These are phyloP conservation scores for Drosophila sulfurigaster DNA, from an alignment of 1,140 invertebrate species.

Conservation along the genomic window DNA sequence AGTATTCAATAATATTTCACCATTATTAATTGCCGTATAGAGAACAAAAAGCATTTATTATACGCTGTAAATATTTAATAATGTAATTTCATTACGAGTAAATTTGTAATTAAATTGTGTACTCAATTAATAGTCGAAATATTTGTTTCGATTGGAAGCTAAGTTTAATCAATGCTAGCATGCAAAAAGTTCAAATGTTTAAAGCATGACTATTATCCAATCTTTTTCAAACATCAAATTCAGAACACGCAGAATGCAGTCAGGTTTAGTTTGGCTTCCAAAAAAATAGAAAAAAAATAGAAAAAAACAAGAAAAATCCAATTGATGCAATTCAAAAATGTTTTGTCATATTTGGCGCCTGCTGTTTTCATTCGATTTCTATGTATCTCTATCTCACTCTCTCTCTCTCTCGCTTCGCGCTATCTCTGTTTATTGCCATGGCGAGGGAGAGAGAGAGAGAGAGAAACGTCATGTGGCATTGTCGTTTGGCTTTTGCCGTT, in stretches of 20 bases:
- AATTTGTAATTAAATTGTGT: too few species aligned
- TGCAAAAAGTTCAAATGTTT: background rate
- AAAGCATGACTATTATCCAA: background rate
- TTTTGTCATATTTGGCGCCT: conserved; percentile 18
- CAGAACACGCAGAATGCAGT: background rate
- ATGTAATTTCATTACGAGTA: too few species aligned
- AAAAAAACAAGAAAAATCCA: background rate
- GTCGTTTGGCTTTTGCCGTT: conserved; percentile 74
- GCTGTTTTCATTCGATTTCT: background rate
- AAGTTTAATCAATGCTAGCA: background rate
- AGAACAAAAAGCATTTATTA: too few species aligned
- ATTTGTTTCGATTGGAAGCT: background rate
- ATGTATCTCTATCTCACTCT: background rate
- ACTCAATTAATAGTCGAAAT: background rate
- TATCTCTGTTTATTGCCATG: background rate
- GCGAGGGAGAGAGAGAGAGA: too few species aligned
- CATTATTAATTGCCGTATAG: too few species aligned
- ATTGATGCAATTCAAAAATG: conserved; percentile 21
- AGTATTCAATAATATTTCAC: too few species aligned
- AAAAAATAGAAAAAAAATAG: background rate
- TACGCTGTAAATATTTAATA: too few species aligned
- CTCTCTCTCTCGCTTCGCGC: background rate
- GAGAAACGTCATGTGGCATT: conserved; percentile 39
- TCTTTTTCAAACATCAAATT: background rate
- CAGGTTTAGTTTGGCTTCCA: background rate